These are phyloP conservation scores for Bryconaethiops microstoma DNA, from an alignment of 2,797 vertebrate species.

Conservation along the genomic window DNA sequence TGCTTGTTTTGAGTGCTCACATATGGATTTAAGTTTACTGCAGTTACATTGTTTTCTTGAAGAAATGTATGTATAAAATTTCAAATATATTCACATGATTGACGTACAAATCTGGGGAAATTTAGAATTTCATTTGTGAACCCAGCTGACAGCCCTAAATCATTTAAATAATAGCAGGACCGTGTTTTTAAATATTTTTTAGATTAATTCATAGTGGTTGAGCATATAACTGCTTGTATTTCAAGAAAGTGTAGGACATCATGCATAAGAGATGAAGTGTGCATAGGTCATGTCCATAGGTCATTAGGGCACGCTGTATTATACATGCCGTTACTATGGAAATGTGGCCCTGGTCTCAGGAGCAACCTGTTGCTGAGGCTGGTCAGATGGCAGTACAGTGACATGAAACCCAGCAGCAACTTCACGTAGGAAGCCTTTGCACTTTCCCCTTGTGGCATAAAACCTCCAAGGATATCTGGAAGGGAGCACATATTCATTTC, in stretches of 20 bases:
- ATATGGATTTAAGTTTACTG: too few relatives aligned
- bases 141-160: too few relatives aligned
- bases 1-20: too few relatives aligned
- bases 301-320: conserved; percentile 69
- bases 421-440: conserved; percentile 31
- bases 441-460: conserved; percentile 49
- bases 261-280: conserved; percentile 70
- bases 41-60: too few relatives aligned
- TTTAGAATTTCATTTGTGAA: too few relatives aligned
- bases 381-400: conserved; percentile 40
- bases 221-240: too few relatives aligned
- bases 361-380: conserved; percentile 68
- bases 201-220: background rate
- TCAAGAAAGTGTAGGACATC: conserved; percentile 35
- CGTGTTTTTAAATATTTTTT: background rate
- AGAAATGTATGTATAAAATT: too few relatives aligned
- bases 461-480: conserved; percentile 39
- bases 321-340: conserved; percentile 71
- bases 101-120: too few relatives aligned
- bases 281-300: conserved; percentile 65
- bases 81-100: too few relatives aligned
- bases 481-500: background rate
- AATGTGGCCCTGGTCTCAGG: conserved; percentile 55
- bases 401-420: conserved; percentile 4
- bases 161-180: background rate